Conservation (phyloP, 2,888 invertebrate genomes). For the Diogma glabrata region DNA sequence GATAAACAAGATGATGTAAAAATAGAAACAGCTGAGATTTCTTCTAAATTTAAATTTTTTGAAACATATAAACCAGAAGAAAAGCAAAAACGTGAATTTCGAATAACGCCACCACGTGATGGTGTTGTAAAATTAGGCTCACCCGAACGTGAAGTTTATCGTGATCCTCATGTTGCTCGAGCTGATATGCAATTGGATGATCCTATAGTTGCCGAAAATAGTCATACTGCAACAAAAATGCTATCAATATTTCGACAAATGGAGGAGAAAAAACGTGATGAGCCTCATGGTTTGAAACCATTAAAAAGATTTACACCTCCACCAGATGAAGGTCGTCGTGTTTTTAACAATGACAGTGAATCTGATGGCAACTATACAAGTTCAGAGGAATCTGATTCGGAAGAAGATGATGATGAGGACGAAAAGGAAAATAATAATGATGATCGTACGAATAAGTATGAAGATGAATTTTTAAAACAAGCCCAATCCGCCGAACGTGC, state of each 20-base stretch:
- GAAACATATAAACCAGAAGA: conserved; percentile 71
- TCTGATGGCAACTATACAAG: conserved; percentile 38
- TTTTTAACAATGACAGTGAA: conserved; percentile 30
- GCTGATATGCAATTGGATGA: conserved; percentile 45
- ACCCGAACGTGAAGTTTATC: conserved; percentile 50
- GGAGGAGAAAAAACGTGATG: conserved; percentile 55
- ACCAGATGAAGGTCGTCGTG: conserved; percentile 47
- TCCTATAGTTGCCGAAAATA: conserved; percentile 38
- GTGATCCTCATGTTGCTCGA: conserved; percentile 60
- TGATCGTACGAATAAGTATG: conserved; percentile 26
- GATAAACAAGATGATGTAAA: conserved; percentile 64
- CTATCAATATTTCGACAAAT: conserved; percentile 79
- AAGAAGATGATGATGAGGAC: conserved; percentile 35
- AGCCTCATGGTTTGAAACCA: conserved; percentile 56
- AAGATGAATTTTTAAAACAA: conserved; percentile 63
- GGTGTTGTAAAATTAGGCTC: conserved; percentile 46
- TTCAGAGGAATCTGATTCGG: conserved; percentile 34
- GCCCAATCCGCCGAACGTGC: conserved; percentile 70
- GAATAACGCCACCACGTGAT: conserved; percentile 82
- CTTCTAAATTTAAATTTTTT: conserved; percentile 82
- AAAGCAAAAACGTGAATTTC: conserved; percentile 57
- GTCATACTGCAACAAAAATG: conserved; percentile 75
- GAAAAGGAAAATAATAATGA: conserved; percentile 39
- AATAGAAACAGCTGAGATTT: conserved; percentile 71
- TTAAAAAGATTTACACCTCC: conserved; percentile 84